These are phyloP conservation scores for Dastarcus helophoroides DNA, from an alignment of 2,888 invertebrate species.

Conservation along the genomic window DNA sequence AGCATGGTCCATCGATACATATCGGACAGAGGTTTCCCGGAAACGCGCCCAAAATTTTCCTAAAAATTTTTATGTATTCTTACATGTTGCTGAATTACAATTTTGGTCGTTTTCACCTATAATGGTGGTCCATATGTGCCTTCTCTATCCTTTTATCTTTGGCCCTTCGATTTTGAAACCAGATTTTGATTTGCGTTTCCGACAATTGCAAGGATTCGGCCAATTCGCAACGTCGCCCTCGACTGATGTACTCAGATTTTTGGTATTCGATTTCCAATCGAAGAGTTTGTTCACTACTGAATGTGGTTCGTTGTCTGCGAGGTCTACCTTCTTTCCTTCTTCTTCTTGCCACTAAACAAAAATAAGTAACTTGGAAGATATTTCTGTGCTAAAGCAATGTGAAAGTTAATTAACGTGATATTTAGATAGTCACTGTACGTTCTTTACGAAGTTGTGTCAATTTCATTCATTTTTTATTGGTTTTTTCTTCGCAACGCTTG, in stretches of 20 bases:
- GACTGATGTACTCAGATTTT: conserved; percentile 83
- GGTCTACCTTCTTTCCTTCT: conserved; percentile 79
- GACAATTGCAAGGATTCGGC: conserved; percentile 57
- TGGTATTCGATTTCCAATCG: conserved; percentile 85
- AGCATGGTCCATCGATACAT: conserved; percentile 31
- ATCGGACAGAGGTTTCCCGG: conserved; percentile 29
- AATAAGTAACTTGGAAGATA: too few relatives aligned
- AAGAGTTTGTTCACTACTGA: conserved; percentile 86
- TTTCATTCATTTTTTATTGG: too few relatives aligned
- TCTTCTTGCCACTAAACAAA: conserved; percentile 62
- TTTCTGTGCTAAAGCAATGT: too few relatives aligned
- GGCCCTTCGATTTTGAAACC: conserved; percentile 92
- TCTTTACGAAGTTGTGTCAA: too few relatives aligned
- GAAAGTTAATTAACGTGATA: too few relatives aligned
- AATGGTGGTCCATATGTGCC: conserved; percentile 89
- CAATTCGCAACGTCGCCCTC: conserved; percentile 69
- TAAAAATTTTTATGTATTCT: conserved; percentile 19
- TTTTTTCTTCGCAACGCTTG: too few relatives aligned
- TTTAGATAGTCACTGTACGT: too few relatives aligned
- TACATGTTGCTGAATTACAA: neutral
- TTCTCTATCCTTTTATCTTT: conserved; percentile 95
- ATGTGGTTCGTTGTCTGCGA: conserved; percentile 84
- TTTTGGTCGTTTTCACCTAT: conserved; percentile 50
- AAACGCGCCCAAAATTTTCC: conserved; percentile 33
- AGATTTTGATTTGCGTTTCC: conserved; percentile 78